Base-by-base conservation (phyloP, 2,113 vertebrate species). In the Istiophorus platypterus region DNA sequence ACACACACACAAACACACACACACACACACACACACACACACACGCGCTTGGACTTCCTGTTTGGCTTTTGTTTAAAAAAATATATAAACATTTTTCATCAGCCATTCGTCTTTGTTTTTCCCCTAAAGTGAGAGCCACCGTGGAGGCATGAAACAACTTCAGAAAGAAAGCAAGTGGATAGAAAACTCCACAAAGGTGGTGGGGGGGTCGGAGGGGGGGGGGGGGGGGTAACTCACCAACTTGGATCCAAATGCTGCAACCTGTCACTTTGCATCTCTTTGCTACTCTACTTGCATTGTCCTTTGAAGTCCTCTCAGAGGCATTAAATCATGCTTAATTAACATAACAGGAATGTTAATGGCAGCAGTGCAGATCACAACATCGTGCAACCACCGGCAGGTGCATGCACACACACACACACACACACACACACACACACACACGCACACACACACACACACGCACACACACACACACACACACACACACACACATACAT, bases 291-390 rank as follows among this genome's bases (percentile, higher is more conserved):
- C 69, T 72, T 57, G 78, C 65, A 24, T 29, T 54, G 67, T 87
- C 69, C 81, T 93, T 90, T 92, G 74, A 90, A 91, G 89, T 82
- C 56, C 62, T 81, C 81, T 85, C 78, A 54, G 65, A 88, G 83
- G 81, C 78, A 37, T 78, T 81, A 78, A 88, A 82, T 80, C 65
- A 57, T 15, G 26, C 24, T 51, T 86, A 87, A 92, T 91, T 89
- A 92, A 68, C 89, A 87, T 82, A 83, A 84, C 42, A 84, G 71
- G 85, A 89, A 89, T 31, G 76, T 82, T 82, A 85, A 85, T 85
- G 72, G 68, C 67, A 64, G 51, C 71, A 41, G 52, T 52, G 66
- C 56, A 51, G 82, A 80, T 85, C 29, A 66, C 51, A 71, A 72
- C 64, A 61, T 2, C 12, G 41, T 56, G 57, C 13, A 51, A 7